Percentiles rank a stretch among this genome's conserved stretches.
Conservation (phyloP, 2,888 invertebrate genomes). For the Cepaea hortensis region DNA sequence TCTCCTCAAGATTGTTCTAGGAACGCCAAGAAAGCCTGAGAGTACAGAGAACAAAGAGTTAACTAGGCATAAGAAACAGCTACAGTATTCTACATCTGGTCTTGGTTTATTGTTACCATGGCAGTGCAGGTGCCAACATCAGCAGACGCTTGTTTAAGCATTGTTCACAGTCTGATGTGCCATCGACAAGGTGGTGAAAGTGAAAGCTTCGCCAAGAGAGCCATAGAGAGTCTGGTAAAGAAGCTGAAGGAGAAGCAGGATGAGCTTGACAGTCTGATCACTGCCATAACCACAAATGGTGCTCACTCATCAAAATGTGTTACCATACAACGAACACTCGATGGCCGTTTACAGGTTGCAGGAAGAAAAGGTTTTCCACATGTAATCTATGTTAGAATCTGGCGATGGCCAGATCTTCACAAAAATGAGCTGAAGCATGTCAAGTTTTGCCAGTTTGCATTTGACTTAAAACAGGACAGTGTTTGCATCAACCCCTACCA, state of each 20-base stretch:
- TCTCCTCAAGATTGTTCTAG: neutral
- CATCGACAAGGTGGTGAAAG: slow-evolving; percentile 94
- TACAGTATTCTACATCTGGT: neutral
- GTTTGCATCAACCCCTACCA: slow-evolving; percentile 99
- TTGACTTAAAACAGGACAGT: slow-evolving; percentile 98
- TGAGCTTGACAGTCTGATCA: slow-evolving; percentile 96
- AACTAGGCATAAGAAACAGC: neutral
- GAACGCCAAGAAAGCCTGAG: neutral
- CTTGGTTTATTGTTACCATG: slow-evolving; percentile 52
- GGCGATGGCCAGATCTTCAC: slow-evolving; percentile 99
- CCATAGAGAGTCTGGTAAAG: slow-evolving; percentile 98
- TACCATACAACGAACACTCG: slow-evolving; percentile 97
- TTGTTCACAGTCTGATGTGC: slow-evolving; percentile 99
- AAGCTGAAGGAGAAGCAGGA: slow-evolving; percentile 99
- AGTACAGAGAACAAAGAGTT: neutral
- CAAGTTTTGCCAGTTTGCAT: slow-evolving; percentile 97
- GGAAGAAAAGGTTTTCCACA: slow-evolving; percentile 99
- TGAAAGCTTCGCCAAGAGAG: slow-evolving; percentile 97
- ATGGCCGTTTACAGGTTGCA: slow-evolving; percentile 97
- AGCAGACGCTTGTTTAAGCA: slow-evolving; percentile 98
- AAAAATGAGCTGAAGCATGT: slow-evolving; percentile 99
- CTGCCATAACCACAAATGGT: slow-evolving; percentile 98
- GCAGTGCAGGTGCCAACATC: slow-evolving; percentile 82
- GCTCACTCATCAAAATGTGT: slow-evolving; percentile 98
- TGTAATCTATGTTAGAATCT: slow-evolving; percentile 98